Evolutionary conservation across 2,113 vertebrate genomes (phyloP), one percentile per base, ranked within the genome.

Genomic region (Ia io): DNA sequence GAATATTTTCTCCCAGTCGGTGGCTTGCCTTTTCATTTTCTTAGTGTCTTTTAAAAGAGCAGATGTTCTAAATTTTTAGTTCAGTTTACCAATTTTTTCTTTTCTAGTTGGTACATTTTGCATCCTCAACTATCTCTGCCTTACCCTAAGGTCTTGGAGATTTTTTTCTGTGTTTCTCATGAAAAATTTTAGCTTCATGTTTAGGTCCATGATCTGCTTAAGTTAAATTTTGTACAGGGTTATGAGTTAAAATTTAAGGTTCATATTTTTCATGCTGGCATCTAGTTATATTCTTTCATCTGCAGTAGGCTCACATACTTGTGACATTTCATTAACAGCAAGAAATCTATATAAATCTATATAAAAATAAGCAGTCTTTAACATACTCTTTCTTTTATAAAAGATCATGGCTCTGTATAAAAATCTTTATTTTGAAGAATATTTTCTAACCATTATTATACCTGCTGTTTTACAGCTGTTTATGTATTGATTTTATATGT

Each of bases 21-120:
- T 84, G 61, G 9, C 91, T 96, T 95, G 25, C 16, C 22, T 92
- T 95, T 97, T 93, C 37, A 74, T 73, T 93, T 96, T 91, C 32
- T 74, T 80, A 49, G 0, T 84, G 7, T 65, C 69, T 78, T 78
- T 93, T 80, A 84, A 56, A 95, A 79, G 14, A 87, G 9, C 69
- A 89, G 3, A 56, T 86, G 17, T 53, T 92, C 85, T 59, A 70
- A 83, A 47, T 67, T 95, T 89, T 73, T 37, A 84, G 63, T 79
- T 44, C 22, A 77, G 0, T 59, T 84, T 59, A 37, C 11, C 40
- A 7, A 1, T 7, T 1, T 82, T 78, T 32, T 76, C 30, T 78
- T 84, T 78, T 40, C 35, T 63, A n/a, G 17, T 84, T 82, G 40
- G 9, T 92, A 4, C 8, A 53, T 92, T 93, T 95, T 92, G 6